Evolutionary conservation across 2,113 vertebrate genomes (phyloP).

Genomic region (Natator depressus): DNA sequence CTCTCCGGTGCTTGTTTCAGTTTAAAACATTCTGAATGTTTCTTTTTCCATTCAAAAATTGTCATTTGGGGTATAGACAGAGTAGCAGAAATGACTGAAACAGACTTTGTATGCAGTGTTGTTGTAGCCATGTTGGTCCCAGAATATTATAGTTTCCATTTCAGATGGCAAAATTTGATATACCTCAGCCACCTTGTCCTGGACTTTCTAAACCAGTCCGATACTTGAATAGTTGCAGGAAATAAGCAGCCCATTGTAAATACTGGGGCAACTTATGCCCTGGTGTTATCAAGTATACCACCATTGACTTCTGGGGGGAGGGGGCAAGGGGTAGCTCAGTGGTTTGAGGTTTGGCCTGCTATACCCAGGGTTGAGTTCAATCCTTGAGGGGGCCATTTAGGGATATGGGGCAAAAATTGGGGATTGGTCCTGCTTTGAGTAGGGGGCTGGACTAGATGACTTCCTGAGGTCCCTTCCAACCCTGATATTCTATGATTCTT

Average conservation of each 20-base stretch:
- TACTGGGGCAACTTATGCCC: neutral
- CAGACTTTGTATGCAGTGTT: neutral
- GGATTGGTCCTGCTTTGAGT: too few species aligned
- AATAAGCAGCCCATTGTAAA: neutral
- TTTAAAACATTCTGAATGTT: neutral
- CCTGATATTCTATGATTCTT: neutral
- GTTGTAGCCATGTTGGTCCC: neutral
- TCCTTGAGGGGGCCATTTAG: too few species aligned
- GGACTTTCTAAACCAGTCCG: neutral
- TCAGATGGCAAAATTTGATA: neutral
- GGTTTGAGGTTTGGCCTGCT: too few species aligned
- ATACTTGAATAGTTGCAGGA: neutral
- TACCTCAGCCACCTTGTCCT: neutral
- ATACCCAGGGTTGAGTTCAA: too few species aligned
- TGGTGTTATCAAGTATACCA: neutral
- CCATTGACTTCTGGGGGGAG: neutral
- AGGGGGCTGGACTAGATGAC: too few species aligned
- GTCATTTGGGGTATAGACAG: neutral
- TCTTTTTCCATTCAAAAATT: neutral
- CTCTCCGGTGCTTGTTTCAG: neutral
- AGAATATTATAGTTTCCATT: neutral
- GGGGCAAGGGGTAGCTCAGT: too few species aligned
- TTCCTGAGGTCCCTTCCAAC: too few species aligned
- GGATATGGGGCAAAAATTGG: too few species aligned
- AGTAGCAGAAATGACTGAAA: neutral